Conservation (phyloP, 2,888 invertebrate genomes). For the Troilus luridus region DNA sequence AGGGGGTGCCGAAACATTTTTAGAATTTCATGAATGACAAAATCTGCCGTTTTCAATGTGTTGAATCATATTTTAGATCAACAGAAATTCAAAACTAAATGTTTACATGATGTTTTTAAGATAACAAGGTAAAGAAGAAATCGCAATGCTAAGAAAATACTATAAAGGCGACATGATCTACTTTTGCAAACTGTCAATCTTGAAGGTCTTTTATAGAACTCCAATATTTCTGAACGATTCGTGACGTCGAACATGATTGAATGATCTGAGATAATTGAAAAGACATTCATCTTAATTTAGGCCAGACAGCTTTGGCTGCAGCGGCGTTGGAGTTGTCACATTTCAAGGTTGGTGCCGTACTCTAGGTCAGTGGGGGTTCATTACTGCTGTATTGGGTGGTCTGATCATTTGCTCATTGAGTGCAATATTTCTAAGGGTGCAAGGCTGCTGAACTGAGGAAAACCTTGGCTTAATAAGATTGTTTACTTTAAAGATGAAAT, state of each 20-base stretch:
- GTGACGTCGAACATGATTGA: neutral
- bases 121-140: too few relatives aligned
- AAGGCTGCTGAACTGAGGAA: neutral
- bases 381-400: neutral
- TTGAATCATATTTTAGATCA: too few relatives aligned
- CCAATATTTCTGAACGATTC: neutral
- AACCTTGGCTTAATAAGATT: neutral
- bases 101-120: too few relatives aligned
- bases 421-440: neutral
- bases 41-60: too few relatives aligned
- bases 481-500: too few relatives aligned
- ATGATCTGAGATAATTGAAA: neutral
- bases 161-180: too few relatives aligned
- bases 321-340: constrained; percentile 4
- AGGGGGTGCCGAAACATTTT: too few relatives aligned
- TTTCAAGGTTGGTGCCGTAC: neutral
- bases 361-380: neutral
- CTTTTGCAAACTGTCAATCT: too few relatives aligned
- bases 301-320: neutral
- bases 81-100: too few relatives aligned
- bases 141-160: too few relatives aligned
- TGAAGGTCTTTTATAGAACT: too few relatives aligned
- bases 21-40: too few relatives aligned
- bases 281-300: neutral
- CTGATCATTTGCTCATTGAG: neutral